Percentiles rank a stretch among this genome's conserved stretches.
phyloP scores from a whole-genome alignment of 1,140 invertebrate genomes.

The Pseudomyrmex sp. region DNA sequence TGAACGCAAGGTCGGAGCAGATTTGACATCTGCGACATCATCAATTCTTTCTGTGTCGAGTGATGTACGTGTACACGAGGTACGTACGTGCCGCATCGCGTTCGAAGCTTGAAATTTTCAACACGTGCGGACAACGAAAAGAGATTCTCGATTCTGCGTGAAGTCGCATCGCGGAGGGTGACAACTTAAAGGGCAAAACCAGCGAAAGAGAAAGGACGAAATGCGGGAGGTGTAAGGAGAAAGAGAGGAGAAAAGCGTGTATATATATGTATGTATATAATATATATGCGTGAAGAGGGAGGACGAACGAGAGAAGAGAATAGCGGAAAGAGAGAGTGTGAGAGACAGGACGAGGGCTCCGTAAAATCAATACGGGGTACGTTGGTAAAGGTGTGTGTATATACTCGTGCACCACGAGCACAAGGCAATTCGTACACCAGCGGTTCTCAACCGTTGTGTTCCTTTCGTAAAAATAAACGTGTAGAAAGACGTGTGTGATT shows the following conservation, averaged over 20 bases:
- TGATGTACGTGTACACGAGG: background rate
- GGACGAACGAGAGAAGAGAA: constrained; percentile 37
- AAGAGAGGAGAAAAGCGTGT: constrained; percentile 62
- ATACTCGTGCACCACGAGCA: constrained; percentile 66
- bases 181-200: constrained; percentile 56
- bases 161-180: constrained; percentile 3
- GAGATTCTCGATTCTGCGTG: constrained; percentile 13
- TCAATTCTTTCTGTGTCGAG: background rate
- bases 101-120: constrained; percentile 39
- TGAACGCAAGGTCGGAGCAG: background rate
- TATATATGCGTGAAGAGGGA: constrained; percentile 32
- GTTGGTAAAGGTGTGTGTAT: constrained; percentile 71
- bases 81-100: background rate
- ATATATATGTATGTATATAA: constrained; percentile 14
- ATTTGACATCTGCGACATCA: constrained; percentile 8
- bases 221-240: background rate
- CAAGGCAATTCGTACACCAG: constrained; percentile 59
- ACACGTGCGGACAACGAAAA: constrained; percentile 28
- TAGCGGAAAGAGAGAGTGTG: constrained; percentile 22
- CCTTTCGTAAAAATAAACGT: background rate
- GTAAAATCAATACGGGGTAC: constrained; percentile 74
- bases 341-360: constrained; percentile 52
- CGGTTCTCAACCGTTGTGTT: constrained; percentile 52
- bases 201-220: constrained; percentile 58
- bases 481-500: background rate